A percentile compares a stretch with the other conserved stretches of the same genome.
phyloP scores from a whole-genome alignment of 1,140 invertebrate genomes.

The Drosophila paulistorum region DNA sequence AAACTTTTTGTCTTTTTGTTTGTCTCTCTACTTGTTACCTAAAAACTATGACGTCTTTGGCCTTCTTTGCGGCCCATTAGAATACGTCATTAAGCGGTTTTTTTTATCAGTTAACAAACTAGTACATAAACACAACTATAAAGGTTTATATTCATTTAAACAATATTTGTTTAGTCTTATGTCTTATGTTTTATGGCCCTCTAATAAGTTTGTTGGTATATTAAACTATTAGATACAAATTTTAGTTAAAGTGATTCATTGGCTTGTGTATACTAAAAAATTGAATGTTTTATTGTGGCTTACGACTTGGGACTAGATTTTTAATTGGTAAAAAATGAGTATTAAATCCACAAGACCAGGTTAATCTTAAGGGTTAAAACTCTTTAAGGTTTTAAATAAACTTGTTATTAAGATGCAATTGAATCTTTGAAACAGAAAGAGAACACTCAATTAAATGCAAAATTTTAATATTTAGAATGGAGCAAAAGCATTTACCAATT shows the following conservation, averaged over 20 bases:
- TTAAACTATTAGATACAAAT: background rate
- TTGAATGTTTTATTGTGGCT: no score
- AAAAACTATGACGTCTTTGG: conserved; percentile 9
- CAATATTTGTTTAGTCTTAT: conserved; percentile 38
- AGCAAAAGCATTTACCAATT: no score
- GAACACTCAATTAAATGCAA: no score
- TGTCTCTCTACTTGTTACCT: conserved; percentile 20
- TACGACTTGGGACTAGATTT: no score
- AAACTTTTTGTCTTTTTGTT: conserved; percentile 42
- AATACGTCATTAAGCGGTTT: conserved; percentile 40
- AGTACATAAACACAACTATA: background rate
- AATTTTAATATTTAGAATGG: no score
- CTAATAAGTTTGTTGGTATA: conserved; percentile 22
- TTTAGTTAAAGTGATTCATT: background rate
- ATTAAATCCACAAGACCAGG: no score
- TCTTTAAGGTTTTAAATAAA: no score
- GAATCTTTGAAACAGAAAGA: no score
- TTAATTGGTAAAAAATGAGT: no score
- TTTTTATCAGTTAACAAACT: conserved; percentile 21
- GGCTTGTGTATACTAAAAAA: background rate
- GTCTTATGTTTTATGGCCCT: conserved; percentile 2
- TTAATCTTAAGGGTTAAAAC: no score
- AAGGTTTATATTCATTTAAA: background rate
- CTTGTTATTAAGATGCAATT: no score
- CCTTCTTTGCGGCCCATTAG: conserved; percentile 20